Base-by-base conservation (phyloP, 2,797 vertebrate species). In the Lindbergichthys nudifrons region DNA sequence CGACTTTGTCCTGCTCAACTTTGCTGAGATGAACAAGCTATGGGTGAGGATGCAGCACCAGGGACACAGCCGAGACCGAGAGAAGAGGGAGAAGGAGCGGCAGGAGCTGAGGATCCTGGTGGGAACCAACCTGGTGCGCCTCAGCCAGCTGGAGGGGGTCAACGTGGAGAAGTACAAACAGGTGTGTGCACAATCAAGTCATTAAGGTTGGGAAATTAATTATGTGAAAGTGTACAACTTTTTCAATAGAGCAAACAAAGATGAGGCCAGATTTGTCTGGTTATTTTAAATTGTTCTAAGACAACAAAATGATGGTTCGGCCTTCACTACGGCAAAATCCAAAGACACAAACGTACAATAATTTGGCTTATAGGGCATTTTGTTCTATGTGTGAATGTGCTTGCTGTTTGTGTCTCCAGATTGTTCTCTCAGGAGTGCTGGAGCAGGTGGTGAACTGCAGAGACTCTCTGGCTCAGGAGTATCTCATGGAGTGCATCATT, bases 21-120 rank as follows among this genome's bases (percentile, higher is more conserved):
- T 99, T 80, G 98, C 98, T 0, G 98, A 99, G 81, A 99, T 99
- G 98, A 99, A 99, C 91, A 99, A 99, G 72, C 92, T 99, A 4
- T 99, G 98, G 98, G 98, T 99, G 75, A 94, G 98, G 30, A 99
- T 99, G 98, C 98, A 99, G 75, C 98, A 99, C 87, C 98, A 99
- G 86, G 97, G 98, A 57, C 98, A 99, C 88, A 99, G 98, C 83
- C 95, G 97, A 32, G 98, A 99, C 84, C 89, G 97, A 15, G 98
- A 99, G 89, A 99, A 99, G 79, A 93, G 98, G 46, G 98, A 99
- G 72, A 96, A 98, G 2, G 98, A 99, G 77, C 94, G 98, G 52
- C 98, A 99, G 78, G 98, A 99, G n/a, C 94, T 99, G 21, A 93
- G 98, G 56, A 99, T 99, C 87, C 91, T 99, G 3, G 98, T 99